These are phyloP conservation scores for Rhagium mordax DNA, from an alignment of 2,888 invertebrate genomes.

Conservation along the genomic window DNA sequence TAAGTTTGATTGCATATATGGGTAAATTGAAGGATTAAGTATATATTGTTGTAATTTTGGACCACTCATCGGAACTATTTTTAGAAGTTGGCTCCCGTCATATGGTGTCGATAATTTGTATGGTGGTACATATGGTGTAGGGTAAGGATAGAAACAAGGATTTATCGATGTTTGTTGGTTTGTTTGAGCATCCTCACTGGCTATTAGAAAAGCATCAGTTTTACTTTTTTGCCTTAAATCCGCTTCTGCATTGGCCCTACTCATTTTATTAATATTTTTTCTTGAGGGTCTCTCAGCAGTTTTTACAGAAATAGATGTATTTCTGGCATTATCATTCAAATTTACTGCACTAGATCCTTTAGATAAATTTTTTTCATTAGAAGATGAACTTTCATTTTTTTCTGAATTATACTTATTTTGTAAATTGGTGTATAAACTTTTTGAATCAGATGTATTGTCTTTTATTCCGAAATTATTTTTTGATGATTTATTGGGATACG, in stretches of 20 bases:
- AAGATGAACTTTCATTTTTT: not conserved
- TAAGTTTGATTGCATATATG: slow-evolving; percentile 48
- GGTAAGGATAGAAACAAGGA: slow-evolving; percentile 54
- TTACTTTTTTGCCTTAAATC: slow-evolving; percentile 38
- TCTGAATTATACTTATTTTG: not conserved
- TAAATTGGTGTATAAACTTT: not conserved
- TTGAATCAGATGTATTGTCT: not conserved
- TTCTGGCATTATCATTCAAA: not conserved
- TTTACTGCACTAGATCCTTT: not conserved
- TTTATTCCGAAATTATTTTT: not conserved
- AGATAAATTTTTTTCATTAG: not conserved
- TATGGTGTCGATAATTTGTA: slow-evolving; percentile 45
- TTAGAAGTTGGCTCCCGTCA: slow-evolving; percentile 52
- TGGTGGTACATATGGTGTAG: slow-evolving; percentile 56
- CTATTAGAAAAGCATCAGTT: slow-evolving; percentile 37
- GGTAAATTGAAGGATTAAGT: slow-evolving; percentile 58
- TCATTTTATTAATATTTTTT: not conserved
- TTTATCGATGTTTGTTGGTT: slow-evolving; percentile 57
- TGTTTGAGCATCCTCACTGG: slow-evolving; percentile 54
- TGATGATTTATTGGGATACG: too few species aligned
- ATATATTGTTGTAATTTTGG: slow-evolving; percentile 50
- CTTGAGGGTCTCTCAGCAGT: not conserved
- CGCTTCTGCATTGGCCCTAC: not conserved
- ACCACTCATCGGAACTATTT: slow-evolving; percentile 49
- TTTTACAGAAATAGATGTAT: not conserved